A percentile compares a stretch with the other conserved stretches of the same genome.
phyloP scores from a whole-genome alignment of 2,888 invertebrate species.

The Aphidoletes aphidimyza region DNA sequence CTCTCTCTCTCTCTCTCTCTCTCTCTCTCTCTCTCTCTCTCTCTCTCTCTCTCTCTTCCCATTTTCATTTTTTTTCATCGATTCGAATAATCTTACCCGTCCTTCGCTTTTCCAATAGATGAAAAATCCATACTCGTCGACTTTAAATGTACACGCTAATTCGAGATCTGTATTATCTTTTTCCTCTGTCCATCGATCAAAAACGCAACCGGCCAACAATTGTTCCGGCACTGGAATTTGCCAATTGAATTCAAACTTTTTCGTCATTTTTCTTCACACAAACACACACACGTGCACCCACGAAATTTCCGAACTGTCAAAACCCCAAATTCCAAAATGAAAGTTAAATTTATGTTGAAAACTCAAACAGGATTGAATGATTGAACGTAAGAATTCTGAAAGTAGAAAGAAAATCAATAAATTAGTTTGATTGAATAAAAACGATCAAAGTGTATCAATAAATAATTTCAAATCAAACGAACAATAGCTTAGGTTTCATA shows the following conservation, averaged over 20 bases:
- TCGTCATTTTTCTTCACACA: slow-evolving; percentile 82
- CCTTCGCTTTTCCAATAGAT: slow-evolving; percentile 98
- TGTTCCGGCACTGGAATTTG: slow-evolving; percentile 92
- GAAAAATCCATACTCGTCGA: slow-evolving; percentile 97
- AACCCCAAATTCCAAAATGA: no score
- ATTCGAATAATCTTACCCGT: slow-evolving; percentile 71
- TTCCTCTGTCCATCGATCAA: slow-evolving; percentile 99
- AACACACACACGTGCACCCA: no score
- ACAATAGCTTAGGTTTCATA: neutral
- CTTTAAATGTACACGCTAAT: slow-evolving; percentile 88
- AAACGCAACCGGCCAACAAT: slow-evolving; percentile 80
- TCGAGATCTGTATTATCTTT: slow-evolving; percentile 92
- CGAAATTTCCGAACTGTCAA: no score
- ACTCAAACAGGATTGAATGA: neutral
- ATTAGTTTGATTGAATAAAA: no score
- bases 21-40: neutral
- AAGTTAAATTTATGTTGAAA: no score
- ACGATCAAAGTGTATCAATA: no score
- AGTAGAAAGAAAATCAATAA: neutral
- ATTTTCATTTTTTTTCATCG: neutral
- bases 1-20: neutral
- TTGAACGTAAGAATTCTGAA: neutral
- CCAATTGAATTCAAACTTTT: slow-evolving; percentile 99
- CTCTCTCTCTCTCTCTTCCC: neutral
- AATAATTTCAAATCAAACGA: neutral